A percentile compares a stretch with the other conserved stretches of the same genome.
phyloP scores from a whole-genome alignment of 2,888 invertebrate species.

The Matsumyia berberina region DNA sequence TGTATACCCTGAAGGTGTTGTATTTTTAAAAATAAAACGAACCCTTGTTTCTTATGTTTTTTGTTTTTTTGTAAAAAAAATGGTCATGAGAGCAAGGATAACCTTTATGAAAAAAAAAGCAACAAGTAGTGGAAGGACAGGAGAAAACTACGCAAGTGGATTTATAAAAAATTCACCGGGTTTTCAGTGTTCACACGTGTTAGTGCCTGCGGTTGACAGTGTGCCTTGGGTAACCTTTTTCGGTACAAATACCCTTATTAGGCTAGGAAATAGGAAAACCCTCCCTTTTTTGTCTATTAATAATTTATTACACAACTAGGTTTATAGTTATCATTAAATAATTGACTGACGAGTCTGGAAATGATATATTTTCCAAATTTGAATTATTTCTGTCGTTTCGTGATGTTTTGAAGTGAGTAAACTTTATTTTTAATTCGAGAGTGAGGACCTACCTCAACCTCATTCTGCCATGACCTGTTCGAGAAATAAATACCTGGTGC shows the following conservation, averaged over 20 bases:
- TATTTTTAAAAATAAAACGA: not conserved
- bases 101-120: not conserved
- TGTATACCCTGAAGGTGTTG: not conserved
- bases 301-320: not conserved
- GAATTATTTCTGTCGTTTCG: not conserved
- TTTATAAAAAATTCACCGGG: slow-evolving; percentile 5
- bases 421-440: too few species aligned
- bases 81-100: not conserved
- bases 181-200: not conserved
- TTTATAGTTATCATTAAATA: slow-evolving; percentile 12
- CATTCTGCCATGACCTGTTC: too few species aligned
- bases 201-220: not conserved
- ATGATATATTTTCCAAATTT: slow-evolving; percentile 1
- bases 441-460: too few species aligned
- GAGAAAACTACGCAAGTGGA: not conserved
- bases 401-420: not conserved
- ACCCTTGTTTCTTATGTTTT: not conserved
- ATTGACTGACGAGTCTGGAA: not conserved
- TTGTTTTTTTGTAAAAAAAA: too few species aligned
- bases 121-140: not conserved
- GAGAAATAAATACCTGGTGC: too few species aligned
- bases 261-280: not conserved
- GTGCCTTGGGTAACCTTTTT: slow-evolving; percentile 6
- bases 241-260: slow-evolving; percentile 5
- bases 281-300: not conserved